phyloP scores from a whole-genome alignment of 2,888 invertebrate genomes.

The Lepidonotus clava region DNA sequence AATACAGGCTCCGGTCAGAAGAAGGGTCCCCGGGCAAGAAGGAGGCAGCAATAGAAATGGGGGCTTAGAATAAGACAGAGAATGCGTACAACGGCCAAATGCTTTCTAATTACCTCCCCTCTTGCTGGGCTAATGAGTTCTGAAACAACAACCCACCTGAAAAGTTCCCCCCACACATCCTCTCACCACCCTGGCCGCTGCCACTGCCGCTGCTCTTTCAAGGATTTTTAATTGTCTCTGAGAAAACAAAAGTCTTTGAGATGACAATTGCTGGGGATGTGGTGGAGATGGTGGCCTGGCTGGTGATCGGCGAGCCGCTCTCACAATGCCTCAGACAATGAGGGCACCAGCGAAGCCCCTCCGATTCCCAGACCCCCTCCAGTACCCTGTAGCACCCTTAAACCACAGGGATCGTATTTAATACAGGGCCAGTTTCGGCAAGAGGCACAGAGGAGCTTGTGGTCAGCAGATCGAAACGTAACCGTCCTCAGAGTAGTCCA shows the following conservation, averaged over 20 bases:
- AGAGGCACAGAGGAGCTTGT: too few relatives aligned
- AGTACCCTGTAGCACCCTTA: background rate
- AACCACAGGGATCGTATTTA: background rate
- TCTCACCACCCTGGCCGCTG: background rate
- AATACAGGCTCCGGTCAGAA: background rate
- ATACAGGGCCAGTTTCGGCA: too few relatives aligned
- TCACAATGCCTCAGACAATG: background rate
- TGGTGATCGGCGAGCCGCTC: background rate
- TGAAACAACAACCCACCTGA: conserved; percentile 39
- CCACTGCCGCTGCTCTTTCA: background rate
- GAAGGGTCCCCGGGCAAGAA: background rate
- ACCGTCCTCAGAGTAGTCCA: too few relatives aligned
- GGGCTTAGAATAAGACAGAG: conserved; percentile 15
- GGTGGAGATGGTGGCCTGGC: background rate
- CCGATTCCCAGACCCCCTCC: too few relatives aligned
- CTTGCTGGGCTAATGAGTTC: conserved; percentile 26
- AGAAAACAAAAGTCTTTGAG: conserved; percentile 31
- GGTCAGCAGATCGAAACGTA: too few relatives aligned
- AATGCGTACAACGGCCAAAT: background rate
- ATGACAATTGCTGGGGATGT: background rate
- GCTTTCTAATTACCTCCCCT: background rate
- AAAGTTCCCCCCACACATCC: background rate
- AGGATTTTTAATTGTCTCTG: conserved; percentile 18
- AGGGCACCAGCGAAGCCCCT: background rate
- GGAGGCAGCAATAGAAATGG: background rate